A percentile compares a stretch with the other conserved stretches of the same genome.
Conservation (phyloP, 1,140 invertebrate genomes). For the Hestina assimilis region DNA sequence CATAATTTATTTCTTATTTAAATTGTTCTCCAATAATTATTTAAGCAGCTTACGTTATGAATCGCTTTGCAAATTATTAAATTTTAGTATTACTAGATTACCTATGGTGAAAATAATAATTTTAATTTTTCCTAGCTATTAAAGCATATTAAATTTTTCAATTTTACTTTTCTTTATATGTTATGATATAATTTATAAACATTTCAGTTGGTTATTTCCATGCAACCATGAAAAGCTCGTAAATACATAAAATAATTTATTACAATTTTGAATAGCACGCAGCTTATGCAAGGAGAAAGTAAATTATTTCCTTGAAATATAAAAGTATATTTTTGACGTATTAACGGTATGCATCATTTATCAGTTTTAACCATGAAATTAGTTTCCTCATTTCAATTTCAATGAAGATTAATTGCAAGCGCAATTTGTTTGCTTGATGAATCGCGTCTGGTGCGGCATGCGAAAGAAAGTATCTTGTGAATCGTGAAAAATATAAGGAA, state of each 20-base stretch:
- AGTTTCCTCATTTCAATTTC: conserved; percentile 30
- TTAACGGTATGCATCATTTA: conserved; percentile 11
- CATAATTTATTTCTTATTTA: background rate
- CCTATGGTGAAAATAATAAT: no score
- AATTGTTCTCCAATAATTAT: no score
- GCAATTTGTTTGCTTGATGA: conserved; percentile 20
- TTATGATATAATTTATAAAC: no score
- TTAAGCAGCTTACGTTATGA: no score
- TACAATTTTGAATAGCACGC: no score
- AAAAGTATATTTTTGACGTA: background rate
- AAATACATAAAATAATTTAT: background rate
- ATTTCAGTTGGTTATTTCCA: background rate
- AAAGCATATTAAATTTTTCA: no score
- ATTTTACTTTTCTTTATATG: no score
- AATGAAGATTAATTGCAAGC: conserved; percentile 30
- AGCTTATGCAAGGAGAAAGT: no score
- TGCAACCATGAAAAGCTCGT: no score
- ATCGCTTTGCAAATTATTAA: no score
- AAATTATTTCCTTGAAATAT: conserved; percentile 3
- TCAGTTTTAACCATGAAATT: conserved; percentile 17
- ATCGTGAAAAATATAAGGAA: background rate
- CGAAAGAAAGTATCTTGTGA: conserved; percentile 14
- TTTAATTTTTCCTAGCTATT: no score
- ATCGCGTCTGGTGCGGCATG: conserved; percentile 14
- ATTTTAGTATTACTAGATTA: no score